These are phyloP conservation scores for Parnassius smintheus DNA, from an alignment of 2,888 invertebrate species.

Conservation along the genomic window DNA sequence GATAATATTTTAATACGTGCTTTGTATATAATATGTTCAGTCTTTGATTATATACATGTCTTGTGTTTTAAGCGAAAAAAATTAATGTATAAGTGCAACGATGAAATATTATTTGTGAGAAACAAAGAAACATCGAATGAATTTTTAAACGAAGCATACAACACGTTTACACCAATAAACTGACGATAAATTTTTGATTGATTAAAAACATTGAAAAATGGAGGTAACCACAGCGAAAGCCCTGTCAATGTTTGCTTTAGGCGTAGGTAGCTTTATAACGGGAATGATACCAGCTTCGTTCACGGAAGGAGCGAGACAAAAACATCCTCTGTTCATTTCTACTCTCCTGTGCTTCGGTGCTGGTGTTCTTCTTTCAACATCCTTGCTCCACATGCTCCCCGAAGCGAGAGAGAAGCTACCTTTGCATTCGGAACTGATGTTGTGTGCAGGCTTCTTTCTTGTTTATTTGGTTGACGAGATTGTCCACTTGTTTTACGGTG, in stretches of 20 bases:
- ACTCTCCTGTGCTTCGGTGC: constrained; percentile 89
- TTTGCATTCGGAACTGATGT: constrained; percentile 82
- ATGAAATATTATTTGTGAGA: background rate
- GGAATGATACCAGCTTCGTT: constrained; percentile 87
- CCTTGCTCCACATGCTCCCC: constrained; percentile 90
- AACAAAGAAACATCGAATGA: background rate
- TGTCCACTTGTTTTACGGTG: constrained; percentile 84
- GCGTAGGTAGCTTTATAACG: constrained; percentile 84
- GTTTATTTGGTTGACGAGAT: constrained; percentile 88
- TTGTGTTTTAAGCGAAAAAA: constrained; percentile 2
- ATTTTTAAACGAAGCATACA: no score
- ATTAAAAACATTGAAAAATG: constrained; percentile 51
- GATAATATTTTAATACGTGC: constrained; percentile 9
- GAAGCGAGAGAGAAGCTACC: constrained; percentile 84
- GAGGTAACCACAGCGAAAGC: constrained; percentile 81
- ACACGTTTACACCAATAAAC: no score
- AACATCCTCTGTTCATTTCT: constrained; percentile 84
- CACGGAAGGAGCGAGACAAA: constrained; percentile 78
- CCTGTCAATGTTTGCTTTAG: constrained; percentile 84
- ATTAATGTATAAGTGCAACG: background rate
- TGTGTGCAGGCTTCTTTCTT: constrained; percentile 86
- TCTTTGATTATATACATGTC: background rate
- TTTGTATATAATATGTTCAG: background rate
- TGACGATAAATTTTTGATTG: background rate
- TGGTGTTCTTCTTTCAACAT: constrained; percentile 89